Evolutionary conservation across 2,113 vertebrate genomes (phyloP), one percentile per base, ranked within the genome.

Genomic region (Atractosteus spatula): DNA sequence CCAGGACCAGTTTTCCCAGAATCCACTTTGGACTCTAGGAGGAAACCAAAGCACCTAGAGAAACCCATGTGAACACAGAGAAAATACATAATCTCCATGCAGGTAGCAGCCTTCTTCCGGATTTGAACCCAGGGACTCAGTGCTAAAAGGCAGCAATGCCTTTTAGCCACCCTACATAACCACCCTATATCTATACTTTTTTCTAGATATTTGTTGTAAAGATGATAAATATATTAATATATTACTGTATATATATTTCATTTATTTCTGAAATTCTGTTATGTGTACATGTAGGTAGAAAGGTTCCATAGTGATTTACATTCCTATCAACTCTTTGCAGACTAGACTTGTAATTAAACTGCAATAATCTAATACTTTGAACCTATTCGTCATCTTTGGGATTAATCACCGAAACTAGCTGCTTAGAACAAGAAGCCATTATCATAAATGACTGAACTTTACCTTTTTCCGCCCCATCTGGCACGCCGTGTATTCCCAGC

Each of bases 321-420:
- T 89, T 87, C 73, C 61, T 61, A 66, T 88, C 77, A 86, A 88
- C 87, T 81, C 41, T 73, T 84, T 81, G 75, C 77, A 85, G 87
- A 81, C 72, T 80, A 59, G 75, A 69, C 78, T 87, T 65, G 70
- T 84, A 87, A 87, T 89, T 90, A 85, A 89, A 91, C 71, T 81
- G 82, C 76, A 88, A 71, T 78, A 87, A 84, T 78, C 29, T 81
- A 84, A 84, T 55, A 73, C 74, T 86, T 90, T 88, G 81, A 87
- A 87, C 68, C 17, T 87, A 69, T 81, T 89, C 77, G 63, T 69
- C 83, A 77, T 76, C 80, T 85, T 84, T 82, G 80, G 77, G 88
- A 89, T 82, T 80, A 87, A 86, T 80, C 77, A 79, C 62, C 77
- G 77, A 84, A 81, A 69, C 55, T 71, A 17, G 42, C 73, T 84